Evolutionary conservation across 64 coral and sea anemone genomes (phyloP).

Genomic region (Hydrozoanthus tunicans): DNA sequence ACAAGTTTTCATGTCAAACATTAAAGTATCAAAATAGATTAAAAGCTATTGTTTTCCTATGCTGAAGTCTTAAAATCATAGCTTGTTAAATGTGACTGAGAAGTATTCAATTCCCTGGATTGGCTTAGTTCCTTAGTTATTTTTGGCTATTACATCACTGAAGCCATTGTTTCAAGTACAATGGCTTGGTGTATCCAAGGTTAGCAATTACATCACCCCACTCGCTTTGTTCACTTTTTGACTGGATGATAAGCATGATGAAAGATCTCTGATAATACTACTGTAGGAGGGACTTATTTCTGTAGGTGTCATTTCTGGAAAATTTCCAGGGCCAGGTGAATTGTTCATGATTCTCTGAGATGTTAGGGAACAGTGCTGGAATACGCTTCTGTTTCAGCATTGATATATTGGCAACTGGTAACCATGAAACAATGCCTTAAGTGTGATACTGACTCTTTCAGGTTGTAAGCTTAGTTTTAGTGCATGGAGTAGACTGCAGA

Average conservation of each 20-base stretch:
- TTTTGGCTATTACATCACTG: constrained; percentile 12
- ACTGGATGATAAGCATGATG: constrained; percentile 27
- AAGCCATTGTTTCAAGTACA: constrained; percentile 5
- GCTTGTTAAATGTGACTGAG: not conserved
- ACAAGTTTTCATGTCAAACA: too few species aligned
- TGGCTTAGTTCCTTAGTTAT: not conserved
- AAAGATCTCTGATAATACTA: constrained; percentile 16
- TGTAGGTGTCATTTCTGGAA: constrained; percentile 12
- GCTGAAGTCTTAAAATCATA: constrained; percentile 42
- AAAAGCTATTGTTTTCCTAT: not conserved
- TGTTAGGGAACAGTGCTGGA: not conserved
- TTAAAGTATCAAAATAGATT: too few species aligned
- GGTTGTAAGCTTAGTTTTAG: not conserved
- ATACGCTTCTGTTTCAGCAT: not conserved
- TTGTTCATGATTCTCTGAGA: constrained; percentile 5
- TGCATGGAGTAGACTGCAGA: too few species aligned
- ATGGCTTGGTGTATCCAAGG: constrained; percentile 11
- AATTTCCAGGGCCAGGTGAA: constrained; percentile 15
- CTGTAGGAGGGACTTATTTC: not conserved
- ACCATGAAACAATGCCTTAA: constrained; percentile 40
- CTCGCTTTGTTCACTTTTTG: not conserved
- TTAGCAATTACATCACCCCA: not conserved
- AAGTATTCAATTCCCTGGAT: not conserved
- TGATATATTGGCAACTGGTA: constrained; percentile 18
- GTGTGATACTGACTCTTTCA: constrained; percentile 29